Conservation (phyloP, 2,797 vertebrate genomes). For the Xenops minutus region DNA sequence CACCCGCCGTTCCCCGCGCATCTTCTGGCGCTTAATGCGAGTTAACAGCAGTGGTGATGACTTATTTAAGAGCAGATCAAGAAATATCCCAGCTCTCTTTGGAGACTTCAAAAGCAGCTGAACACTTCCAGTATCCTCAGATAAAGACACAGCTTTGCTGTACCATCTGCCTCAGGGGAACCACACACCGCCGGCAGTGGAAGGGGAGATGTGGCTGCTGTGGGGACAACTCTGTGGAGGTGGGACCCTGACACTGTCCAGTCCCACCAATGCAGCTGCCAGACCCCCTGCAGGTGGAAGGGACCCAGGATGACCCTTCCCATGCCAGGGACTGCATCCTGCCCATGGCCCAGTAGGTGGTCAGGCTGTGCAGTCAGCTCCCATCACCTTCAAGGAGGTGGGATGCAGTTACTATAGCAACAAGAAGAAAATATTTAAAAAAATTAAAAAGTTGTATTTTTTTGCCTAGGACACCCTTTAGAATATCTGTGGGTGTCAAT, state of each 20-base stretch:
- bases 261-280: fast-evolving
- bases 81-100: conserved; percentile 45
- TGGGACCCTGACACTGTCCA: not conserved
- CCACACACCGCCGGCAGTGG: fast-evolving
- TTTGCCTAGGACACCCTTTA: fast-evolving
- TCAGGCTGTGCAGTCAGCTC: not conserved
- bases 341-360: fast-evolving
- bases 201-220: fast-evolving
- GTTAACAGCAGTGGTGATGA: conserved; percentile 56
- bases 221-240: fast-evolving
- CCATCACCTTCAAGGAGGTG: not conserved
- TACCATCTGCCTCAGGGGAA: not conserved
- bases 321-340: fast-evolving
- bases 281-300: not conserved
- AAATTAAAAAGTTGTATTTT: not conserved
- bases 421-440: not conserved
- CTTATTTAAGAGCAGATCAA: conserved; percentile 69
- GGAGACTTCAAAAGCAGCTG: conserved; percentile 60
- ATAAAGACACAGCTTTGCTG: conserved; percentile 45
- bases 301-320: not conserved
- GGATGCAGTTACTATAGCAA: not conserved
- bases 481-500: fast-evolving
- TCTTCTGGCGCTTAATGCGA: conserved; percentile 3
- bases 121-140: conserved; percentile 3
- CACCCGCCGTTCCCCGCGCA: not conserved